Evolutionary conservation across 2,888 invertebrate genomes (phyloP).

Genomic region (Autographa pulchrina): DNA sequence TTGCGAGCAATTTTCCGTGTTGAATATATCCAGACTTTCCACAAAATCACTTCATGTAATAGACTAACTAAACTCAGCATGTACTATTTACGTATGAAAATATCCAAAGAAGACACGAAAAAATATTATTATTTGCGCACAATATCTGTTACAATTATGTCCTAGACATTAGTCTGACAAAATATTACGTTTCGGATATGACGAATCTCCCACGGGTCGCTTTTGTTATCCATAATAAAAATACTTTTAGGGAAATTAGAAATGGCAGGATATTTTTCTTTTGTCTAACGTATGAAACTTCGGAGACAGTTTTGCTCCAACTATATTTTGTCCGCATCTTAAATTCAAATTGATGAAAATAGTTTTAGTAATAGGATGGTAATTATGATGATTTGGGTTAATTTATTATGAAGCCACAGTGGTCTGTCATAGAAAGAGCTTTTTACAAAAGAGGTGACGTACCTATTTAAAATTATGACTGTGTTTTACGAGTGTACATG

Average conservation of each 20-base stretch:
- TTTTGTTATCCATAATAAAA: slow-evolving; percentile 26
- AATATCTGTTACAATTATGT: slow-evolving; percentile 25
- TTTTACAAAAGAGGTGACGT: not conserved
- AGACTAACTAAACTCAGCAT: not conserved
- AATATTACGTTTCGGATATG: slow-evolving; percentile 34
- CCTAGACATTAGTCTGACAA: slow-evolving; percentile 20
- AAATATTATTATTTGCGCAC: not conserved
- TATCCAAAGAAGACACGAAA: not conserved
- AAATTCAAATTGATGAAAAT: not conserved
- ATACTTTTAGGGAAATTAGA: slow-evolving; percentile 27
- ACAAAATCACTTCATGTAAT: not conserved
- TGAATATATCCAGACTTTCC: too few relatives aligned
- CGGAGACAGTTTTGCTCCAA: not conserved
- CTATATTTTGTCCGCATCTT: not conserved
- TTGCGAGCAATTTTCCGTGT: too few relatives aligned
- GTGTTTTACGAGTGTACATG: slow-evolving; percentile 1
- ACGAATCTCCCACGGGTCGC: slow-evolving; percentile 23
- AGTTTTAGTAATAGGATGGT: too few relatives aligned
- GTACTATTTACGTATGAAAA: not conserved
- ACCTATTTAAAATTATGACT: slow-evolving; percentile 4
- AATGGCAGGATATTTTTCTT: slow-evolving; percentile 3
- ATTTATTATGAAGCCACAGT: too few relatives aligned
- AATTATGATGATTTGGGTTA: too few relatives aligned
- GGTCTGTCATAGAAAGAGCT: not conserved
- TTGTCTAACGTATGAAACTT: slow-evolving; percentile 3